Base-by-base conservation (phyloP, 2,797 vertebrate genomes). In the Helarctos malayanus region DNA sequence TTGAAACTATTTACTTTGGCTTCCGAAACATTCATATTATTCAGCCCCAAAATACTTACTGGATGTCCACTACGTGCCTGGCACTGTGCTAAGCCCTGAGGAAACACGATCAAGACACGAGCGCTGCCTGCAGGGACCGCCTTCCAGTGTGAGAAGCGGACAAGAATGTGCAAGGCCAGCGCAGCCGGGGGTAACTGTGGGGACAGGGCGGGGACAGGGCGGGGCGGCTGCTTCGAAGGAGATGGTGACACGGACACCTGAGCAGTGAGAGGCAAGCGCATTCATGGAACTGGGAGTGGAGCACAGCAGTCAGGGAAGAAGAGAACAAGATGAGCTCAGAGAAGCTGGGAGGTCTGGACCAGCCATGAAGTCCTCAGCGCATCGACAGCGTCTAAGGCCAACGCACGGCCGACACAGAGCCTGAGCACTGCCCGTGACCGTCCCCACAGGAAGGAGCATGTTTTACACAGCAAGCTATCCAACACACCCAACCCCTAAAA, bases 301-400 rank as follows among this genome's bases (percentile, higher is more conserved):
- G 49, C 27, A 8, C 10, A 52, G 41, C 3, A 35, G 15, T 15
- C 27, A 10, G 29, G 32, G 75, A 38, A 9, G 79, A 85, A 49
- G 80, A 35, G 32, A 18, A 11, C 2, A 27, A 21, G 7, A 47
- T 9, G 59, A n/a, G 54, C 59, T 59, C 3, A 7, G 3, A 19
- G 35, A 11, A 25, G 65, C 21, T 0, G 1, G 15, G 68, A 57
- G 7, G 47, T 41, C 54, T 3, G 35, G 65, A 65, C n/a, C n/a
- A 32, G 85, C 52, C 4, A 21, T 3, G 3, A 41, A 61, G 68
- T n/a, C 35, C n/a, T 81, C 47, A 19, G 52, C 12, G 0, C 12
- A 5, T 0, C 2, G 12, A 23, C 3, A 1, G 29, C 1, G 0
- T 18, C 27, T 25, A 71, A 25, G 63, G 56, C 54, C 29, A 6